These are phyloP conservation scores for Cephus pygmeus DNA, from an alignment of 2,888 invertebrate species.

Conservation along the genomic window DNA sequence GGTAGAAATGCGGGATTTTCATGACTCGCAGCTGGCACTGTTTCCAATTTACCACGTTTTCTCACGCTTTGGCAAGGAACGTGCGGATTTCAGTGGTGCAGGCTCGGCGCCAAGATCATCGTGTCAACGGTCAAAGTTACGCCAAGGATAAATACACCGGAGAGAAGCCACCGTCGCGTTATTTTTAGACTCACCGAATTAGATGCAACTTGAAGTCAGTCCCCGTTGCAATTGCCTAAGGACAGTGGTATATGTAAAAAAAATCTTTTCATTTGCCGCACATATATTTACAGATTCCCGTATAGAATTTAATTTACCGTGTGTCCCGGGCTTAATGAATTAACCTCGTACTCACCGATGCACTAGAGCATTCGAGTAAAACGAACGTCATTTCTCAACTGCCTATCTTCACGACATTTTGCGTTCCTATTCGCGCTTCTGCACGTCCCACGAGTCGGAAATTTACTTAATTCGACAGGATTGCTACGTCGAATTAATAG, in stretches of 20 bases:
- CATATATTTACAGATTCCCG: not conserved
- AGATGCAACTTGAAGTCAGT: not conserved
- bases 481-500: not conserved
- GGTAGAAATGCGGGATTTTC: not conserved
- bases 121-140: constrained; percentile 25
- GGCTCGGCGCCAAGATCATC: constrained; percentile 11
- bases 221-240: not conserved
- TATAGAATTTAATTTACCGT: not conserved
- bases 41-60: not conserved
- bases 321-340: not conserved
- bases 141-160: constrained; percentile 13
- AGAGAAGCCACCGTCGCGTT: constrained; percentile 2
- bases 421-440: not conserved
- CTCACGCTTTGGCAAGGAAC: not conserved
- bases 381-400: not conserved
- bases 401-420: not conserved
- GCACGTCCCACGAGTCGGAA: not conserved
- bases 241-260: not conserved
- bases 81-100: not conserved
- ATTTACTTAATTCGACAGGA: not conserved
- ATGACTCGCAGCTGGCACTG: not conserved
- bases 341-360: not conserved
- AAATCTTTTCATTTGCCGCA: not conserved
- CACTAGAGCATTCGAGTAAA: not conserved
- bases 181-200: constrained; percentile 23